phyloP scores from a whole-genome alignment of 2,797 vertebrate species.

The Tauraco hartlaubi region DNA sequence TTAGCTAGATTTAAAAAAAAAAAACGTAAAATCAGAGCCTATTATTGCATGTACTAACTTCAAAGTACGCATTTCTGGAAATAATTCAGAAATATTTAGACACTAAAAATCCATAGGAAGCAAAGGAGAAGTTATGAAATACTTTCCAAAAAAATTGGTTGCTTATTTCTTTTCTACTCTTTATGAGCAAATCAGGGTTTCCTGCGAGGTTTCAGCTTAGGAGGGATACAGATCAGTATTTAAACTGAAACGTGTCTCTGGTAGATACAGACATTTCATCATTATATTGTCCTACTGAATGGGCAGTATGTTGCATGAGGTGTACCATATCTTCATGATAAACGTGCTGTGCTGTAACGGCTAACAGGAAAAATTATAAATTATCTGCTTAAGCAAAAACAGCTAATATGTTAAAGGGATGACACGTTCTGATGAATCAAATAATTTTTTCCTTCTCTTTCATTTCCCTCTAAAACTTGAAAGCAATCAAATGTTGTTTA shows the following conservation, averaged over 20 bases:
- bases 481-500: constrained; percentile 78
- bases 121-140: neutral
- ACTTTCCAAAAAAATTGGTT: neutral
- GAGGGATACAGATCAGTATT: neutral
- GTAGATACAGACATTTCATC: neutral
- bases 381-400: constrained; percentile 12
- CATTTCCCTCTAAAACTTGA: constrained; percentile 67
- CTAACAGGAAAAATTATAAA: constrained; percentile 32
- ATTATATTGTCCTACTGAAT: neutral
- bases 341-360: neutral
- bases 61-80: neutral
- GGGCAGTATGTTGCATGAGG: neutral
- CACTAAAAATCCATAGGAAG: neutral
- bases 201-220: neutral
- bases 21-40: neutral
- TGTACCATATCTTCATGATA: neutral
- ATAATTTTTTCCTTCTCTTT: constrained; percentile 51
- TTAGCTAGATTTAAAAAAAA: neutral
- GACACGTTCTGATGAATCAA: constrained; percentile 59
- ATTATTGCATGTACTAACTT: neutral
- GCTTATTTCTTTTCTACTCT: neutral
- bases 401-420: neutral
- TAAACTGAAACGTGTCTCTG: neutral
- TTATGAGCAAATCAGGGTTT: neutral
- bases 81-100: neutral